These are phyloP conservation scores for Notiomystis cincta DNA, from an alignment of 2,113 vertebrate species.

Conservation along the genomic window DNA sequence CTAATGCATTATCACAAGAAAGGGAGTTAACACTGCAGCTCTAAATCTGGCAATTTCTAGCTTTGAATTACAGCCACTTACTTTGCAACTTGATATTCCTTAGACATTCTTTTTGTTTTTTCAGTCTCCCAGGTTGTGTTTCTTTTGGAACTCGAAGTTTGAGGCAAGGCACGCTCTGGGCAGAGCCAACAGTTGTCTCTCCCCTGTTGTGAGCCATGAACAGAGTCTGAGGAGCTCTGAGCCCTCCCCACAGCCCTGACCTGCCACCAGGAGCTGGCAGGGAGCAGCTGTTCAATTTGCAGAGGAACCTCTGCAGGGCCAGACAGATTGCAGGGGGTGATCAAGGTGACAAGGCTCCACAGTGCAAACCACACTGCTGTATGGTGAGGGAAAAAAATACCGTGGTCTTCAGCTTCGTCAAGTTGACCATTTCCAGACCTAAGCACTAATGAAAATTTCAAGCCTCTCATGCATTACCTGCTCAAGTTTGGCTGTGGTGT, in stretches of 20 bases:
- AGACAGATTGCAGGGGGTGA: background rate
- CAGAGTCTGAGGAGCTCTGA: background rate
- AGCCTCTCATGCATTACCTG: conserved; percentile 74
- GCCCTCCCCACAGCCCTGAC: background rate
- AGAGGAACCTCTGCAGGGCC: background rate
- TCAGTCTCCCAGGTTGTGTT: background rate
- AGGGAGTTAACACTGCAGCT: background rate
- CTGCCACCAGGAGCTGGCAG: background rate
- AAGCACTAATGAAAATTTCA: background rate
- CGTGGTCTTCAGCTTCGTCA: background rate
- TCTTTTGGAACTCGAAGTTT: background rate
- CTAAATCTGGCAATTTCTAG: background rate
- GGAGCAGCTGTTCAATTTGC: background rate
- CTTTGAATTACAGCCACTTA: background rate
- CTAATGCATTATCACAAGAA: background rate
- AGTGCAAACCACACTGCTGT: background rate
- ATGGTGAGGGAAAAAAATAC: background rate
- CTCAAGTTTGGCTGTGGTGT: conserved; percentile 75
- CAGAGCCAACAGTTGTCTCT: background rate
- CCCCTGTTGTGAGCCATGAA: background rate
- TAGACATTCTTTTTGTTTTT: background rate
- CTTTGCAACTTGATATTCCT: background rate
- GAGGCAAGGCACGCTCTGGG: background rate
- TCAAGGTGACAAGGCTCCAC: background rate
- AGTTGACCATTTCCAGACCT: background rate